Conservation (phyloP, 2,113 vertebrate species). For the Bambusicola thoracicus region DNA sequence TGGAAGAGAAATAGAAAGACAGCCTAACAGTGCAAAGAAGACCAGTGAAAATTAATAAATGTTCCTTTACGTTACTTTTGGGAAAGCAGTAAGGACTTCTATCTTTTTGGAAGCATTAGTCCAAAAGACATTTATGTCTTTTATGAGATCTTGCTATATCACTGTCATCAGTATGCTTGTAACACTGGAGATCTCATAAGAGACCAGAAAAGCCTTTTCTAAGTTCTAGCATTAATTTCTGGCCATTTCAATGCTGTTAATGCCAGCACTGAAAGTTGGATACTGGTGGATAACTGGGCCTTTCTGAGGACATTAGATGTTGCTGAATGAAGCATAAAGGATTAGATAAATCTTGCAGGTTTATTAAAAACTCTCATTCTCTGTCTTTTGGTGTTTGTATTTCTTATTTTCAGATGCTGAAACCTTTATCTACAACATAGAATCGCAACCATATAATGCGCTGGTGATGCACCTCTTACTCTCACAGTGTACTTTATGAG, state of each 20-base stretch:
- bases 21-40: neutral
- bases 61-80: neutral
- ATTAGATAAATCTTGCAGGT: neutral
- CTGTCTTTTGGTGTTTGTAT: neutral
- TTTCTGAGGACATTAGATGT: neutral
- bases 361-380: neutral
- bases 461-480: rapidly evolving
- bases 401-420: neutral
- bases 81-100: neutral
- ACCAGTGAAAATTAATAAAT: neutral
- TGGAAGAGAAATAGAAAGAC: neutral
- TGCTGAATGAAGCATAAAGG: neutral
- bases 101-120: neutral
- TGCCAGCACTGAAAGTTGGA: neutral
- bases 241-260: neutral
- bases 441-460: neutral
- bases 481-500: neutral
- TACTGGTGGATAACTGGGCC: neutral
- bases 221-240: neutral
- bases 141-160: neutral
- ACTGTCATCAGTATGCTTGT: neutral
- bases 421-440: neutral
- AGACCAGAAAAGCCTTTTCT: neutral
- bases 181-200: neutral
- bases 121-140: neutral